Evolutionary conservation across 2,888 invertebrate species (phyloP).

Genomic region (Tanytarsus gracilentus): DNA sequence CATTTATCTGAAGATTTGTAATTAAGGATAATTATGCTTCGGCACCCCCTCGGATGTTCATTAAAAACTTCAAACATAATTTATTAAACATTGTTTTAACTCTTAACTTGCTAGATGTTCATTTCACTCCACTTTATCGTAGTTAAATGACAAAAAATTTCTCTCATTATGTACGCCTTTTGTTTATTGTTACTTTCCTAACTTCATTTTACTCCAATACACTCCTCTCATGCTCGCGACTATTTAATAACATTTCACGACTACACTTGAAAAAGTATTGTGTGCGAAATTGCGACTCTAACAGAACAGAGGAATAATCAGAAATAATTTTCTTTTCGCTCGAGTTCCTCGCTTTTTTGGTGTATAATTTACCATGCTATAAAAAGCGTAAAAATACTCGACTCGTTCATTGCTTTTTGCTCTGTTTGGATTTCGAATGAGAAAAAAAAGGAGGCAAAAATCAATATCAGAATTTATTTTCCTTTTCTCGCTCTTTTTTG

Average conservation of each 20-base stretch:
- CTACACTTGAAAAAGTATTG: not conserved
- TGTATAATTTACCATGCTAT: slow-evolving; percentile 28
- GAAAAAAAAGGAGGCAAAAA: slow-evolving; percentile 1
- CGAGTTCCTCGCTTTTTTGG: not conserved
- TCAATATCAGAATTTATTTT: slow-evolving; percentile 16
- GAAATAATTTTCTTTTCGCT: slow-evolving; percentile 17
- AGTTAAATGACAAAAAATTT: no score
- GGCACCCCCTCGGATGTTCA: no score
- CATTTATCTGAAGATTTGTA: no score
- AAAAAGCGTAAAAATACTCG: slow-evolving; percentile 27
- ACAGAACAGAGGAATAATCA: slow-evolving; percentile 19
- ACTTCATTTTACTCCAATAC: not conserved
- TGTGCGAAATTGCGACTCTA: slow-evolving; percentile 18
- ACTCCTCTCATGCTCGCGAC: slow-evolving; percentile 9
- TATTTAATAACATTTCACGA: slow-evolving; percentile 20
- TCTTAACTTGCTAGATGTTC: no score
- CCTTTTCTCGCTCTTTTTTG: no score
- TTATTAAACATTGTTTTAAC: no score
- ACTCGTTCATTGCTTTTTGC: slow-evolving; percentile 11
- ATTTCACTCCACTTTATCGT: no score
- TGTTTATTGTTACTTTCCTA: no score
- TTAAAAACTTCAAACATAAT: no score
- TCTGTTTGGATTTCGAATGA: not conserved
- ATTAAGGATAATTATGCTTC: no score
- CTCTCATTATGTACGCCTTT: no score